Conservation (phyloP, 2,888 invertebrate species). For the Synergus gifuensis region DNA sequence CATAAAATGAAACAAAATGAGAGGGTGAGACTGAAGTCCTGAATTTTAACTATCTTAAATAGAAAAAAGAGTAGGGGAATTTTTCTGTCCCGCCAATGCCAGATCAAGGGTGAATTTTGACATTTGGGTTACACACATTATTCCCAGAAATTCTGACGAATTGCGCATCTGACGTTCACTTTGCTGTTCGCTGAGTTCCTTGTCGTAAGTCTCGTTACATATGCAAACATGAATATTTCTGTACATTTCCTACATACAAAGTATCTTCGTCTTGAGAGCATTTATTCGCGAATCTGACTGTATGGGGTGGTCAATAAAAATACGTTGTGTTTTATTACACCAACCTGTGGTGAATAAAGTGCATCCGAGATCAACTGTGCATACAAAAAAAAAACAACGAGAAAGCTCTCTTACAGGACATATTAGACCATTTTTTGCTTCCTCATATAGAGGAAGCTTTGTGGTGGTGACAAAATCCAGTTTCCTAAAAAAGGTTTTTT, state of each 20-base stretch:
- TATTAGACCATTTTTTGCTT: background rate
- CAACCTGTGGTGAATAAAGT: conserved; percentile 23
- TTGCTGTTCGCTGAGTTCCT: background rate
- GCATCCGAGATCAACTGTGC: conserved; percentile 12
- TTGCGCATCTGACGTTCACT: background rate
- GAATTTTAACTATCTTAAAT: too few species aligned
- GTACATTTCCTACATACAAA: conserved; percentile 20
- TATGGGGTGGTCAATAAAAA: conserved; percentile 35
- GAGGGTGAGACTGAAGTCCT: too few species aligned
- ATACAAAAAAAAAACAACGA: conserved; percentile 9
- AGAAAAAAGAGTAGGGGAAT: too few species aligned
- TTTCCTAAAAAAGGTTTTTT: too few species aligned
- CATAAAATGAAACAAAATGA: too few species aligned
- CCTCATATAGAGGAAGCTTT: too few species aligned
- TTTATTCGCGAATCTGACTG: conserved; percentile 13
- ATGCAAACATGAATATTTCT: conserved; percentile 15
- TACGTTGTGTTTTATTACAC: conserved; percentile 16
- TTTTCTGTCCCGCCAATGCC: too few species aligned
- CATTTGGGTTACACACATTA: too few species aligned
- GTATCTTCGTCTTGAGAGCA: background rate
- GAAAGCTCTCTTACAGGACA: conserved; percentile 1
- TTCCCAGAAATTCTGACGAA: background rate
- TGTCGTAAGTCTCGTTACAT: conserved; percentile 5
- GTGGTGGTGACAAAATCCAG: too few species aligned
- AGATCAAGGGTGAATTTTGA: too few species aligned